Conservation (phyloP, 2,797 vertebrate species). For the Propithecus perrieri region DNA sequence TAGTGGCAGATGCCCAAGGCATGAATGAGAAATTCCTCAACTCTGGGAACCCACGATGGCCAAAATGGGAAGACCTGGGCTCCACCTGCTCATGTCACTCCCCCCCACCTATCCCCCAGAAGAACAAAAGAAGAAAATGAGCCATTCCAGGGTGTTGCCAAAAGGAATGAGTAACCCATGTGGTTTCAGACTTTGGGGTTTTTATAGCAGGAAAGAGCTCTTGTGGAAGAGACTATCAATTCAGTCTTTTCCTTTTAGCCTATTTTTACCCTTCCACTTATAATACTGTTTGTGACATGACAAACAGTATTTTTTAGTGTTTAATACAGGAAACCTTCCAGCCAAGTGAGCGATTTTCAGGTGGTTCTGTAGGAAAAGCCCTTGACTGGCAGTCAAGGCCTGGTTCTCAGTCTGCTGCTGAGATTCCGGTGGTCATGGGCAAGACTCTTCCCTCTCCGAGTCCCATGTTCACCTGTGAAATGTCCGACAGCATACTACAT, state of each 20-base stretch:
- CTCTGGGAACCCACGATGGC: background rate
- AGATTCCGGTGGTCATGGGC: background rate
- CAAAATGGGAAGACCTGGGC: background rate
- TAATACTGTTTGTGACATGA: background rate
- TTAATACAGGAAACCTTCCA: background rate
- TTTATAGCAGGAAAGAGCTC: background rate
- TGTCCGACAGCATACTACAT: background rate
- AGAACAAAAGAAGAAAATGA: background rate
- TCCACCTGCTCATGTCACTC: background rate
- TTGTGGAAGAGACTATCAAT: background rate
- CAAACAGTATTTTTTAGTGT: background rate
- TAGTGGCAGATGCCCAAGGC: background rate
- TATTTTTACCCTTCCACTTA: background rate
- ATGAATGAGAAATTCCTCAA: background rate
- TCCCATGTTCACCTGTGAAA: background rate
- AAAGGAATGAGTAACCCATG: background rate
- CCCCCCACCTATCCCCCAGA: background rate
- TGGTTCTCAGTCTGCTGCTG: background rate
- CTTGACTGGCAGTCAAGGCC: background rate
- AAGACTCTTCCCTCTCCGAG: background rate
- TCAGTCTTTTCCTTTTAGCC: background rate
- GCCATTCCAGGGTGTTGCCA: background rate
- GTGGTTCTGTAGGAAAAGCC: background rate
- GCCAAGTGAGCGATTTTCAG: background rate
- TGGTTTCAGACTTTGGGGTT: background rate